Percentiles rank a stretch among this genome's conserved stretches.
phyloP scores from a whole-genome alignment of 2,888 invertebrate species.

The Drosophila meridiana region DNA sequence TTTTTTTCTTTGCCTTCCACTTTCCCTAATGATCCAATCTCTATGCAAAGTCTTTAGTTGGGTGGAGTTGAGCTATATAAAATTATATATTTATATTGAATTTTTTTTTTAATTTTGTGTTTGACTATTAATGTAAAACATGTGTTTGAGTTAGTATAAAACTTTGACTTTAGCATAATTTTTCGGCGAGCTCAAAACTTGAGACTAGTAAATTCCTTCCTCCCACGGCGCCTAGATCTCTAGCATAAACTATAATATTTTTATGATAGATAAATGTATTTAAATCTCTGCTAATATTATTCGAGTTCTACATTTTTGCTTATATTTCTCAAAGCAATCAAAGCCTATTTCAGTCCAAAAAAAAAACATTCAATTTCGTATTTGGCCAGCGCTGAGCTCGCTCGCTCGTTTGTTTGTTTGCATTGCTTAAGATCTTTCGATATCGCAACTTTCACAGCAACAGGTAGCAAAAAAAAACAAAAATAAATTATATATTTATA shows the following conservation, averaged over 20 bases:
- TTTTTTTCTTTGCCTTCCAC: neutral
- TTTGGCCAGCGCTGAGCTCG: constrained; percentile 3
- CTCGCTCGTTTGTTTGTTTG: neutral
- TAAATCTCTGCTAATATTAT: neutral
- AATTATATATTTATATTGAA: neutral
- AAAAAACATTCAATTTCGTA: neutral
- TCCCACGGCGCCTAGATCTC: neutral
- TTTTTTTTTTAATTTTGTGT: neutral
- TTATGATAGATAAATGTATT: neutral
- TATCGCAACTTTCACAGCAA: constrained; percentile 46
- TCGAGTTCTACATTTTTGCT: neutral
- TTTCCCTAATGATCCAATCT: neutral
- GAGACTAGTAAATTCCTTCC: neutral
- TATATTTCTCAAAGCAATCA: neutral
- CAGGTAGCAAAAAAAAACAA: constrained; percentile 23
- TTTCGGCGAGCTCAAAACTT: too few relatives aligned
- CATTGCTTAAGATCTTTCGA: constrained; percentile 16
- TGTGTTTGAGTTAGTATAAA: neutral
- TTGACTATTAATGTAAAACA: neutral
- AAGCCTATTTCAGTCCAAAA: neutral
- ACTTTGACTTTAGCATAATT: too few relatives aligned
- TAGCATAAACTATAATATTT: neutral
- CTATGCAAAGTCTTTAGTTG: neutral
- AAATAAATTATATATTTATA: constrained; percentile 7
- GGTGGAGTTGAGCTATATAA: neutral